phyloP scores from a whole-genome alignment of 2,113 vertebrate species.

The Serinus canaria region DNA sequence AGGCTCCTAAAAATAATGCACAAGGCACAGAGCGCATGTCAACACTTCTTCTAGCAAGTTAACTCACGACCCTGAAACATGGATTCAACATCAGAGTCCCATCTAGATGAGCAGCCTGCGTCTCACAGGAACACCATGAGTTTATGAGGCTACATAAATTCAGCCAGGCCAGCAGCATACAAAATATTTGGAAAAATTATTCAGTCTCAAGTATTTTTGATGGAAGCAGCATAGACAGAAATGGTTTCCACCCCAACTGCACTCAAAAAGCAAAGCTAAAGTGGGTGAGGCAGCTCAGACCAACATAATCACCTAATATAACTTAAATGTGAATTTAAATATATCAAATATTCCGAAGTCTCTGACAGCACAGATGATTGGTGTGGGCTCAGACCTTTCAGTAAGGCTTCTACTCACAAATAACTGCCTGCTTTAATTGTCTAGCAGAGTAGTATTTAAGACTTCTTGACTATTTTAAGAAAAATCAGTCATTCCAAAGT shows the following conservation, averaged over 20 bases:
- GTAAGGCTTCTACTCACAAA: not conserved
- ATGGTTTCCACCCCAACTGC: not conserved
- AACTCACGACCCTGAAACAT: not conserved
- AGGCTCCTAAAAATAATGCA: not conserved
- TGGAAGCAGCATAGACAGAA: not conserved
- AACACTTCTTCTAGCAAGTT: not conserved
- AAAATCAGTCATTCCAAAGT: slow-evolving; percentile 26
- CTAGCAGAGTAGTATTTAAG: not conserved
- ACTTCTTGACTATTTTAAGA: not conserved
- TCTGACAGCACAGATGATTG: not conserved
- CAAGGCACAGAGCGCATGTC: not conserved
- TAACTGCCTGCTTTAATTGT: not conserved
- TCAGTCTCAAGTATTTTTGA: not conserved
- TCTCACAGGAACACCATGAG: not conserved
- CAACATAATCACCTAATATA: not conserved
- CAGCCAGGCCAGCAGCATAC: not conserved
- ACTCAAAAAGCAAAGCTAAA: not conserved
- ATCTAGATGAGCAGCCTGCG: not conserved
- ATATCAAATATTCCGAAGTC: not conserved
- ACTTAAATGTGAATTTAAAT: not conserved
- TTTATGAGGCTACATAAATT: not conserved
- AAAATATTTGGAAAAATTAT: not conserved
- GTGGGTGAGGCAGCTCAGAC: not conserved
- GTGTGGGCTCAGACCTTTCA: not conserved
- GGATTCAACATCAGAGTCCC: not conserved